Base-by-base conservation (phyloP, 1,140 invertebrate species). In the Chrysoperla carnea region DNA sequence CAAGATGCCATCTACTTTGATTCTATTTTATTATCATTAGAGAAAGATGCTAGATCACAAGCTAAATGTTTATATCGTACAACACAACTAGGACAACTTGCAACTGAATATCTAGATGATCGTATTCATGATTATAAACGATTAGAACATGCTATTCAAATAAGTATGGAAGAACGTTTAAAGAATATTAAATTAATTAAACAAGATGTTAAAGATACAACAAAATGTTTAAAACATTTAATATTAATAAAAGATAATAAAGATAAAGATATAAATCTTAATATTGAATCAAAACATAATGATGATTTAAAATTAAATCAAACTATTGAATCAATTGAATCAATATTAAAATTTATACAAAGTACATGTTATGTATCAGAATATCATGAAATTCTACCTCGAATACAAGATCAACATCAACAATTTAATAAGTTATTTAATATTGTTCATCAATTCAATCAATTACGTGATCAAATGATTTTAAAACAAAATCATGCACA, bases 1-100 rank as follows among this genome's bases (percentile, higher is more conserved):
- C 71, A 75, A 73, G 75, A 77, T 52, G 60, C 68, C 0, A 58
- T 68, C 13, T 73, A 73, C 46, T 76, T 71, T 49, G 70, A 74
- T 29, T 64, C 63, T 0, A 62, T 76, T 11, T 52, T 76, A 43
- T 62, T 67, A 31, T 61, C 62, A 0, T 51, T 77, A 17, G 64
- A 64, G 48, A 46, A 64, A 8, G 71, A 78, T 52, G 68, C 64
- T 41, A 52, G 58, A 14, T 62, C 60, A 8, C 75, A 76, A 54
- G 67, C 67, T 7, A 65, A 67, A 48, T 62, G 73, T 43, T 61
- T 78, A 47, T 58, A 71, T 44, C 66, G 63, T 35, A 66, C 71
- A 1, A 74, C 69, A 0, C 60, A 70, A 48, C 68, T 76, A 57
- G 73, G 75, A 2, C 73, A 77, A 53, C 51, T 75, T 3, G 73